phyloP scores from a whole-genome alignment of 2,113 vertebrate species.

The Ctenomys sociabilis region DNA sequence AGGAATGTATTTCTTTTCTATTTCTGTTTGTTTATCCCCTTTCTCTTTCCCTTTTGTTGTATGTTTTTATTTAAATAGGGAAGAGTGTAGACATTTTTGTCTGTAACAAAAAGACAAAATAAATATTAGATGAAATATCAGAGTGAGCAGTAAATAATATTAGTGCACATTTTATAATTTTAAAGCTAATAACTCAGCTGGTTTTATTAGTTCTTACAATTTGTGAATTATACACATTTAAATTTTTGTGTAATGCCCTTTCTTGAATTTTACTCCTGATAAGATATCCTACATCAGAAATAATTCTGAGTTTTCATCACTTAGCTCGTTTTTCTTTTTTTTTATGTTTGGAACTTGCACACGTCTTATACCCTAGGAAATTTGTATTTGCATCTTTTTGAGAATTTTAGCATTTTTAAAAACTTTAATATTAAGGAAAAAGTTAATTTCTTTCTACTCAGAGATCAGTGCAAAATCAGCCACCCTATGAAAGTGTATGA shows the following conservation, averaged over 20 bases:
- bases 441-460: neutral
- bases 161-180: neutral
- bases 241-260: neutral
- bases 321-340: neutral
- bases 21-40: neutral
- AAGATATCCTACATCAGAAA: neutral
- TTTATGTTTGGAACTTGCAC: neutral
- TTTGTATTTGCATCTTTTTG: neutral
- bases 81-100: neutral
- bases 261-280: neutral
- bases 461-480: neutral
- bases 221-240: neutral
- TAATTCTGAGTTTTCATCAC: conserved; percentile 23
- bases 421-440: neutral
- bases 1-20: rapidly evolving
- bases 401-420: neutral
- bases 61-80: neutral
- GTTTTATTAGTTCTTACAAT: neutral
- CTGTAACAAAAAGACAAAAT: neutral
- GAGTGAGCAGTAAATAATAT: neutral
- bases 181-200: neutral
- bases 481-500: neutral
- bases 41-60: neutral
- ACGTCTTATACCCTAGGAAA: neutral
- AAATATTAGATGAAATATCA: neutral